A percentile compares a stretch with the other conserved stretches of the same genome.
These are phyloP conservation scores for Euthynnus affinis DNA, from an alignment of 2,797 vertebrate genomes.

Conservation along the genomic window DNA sequence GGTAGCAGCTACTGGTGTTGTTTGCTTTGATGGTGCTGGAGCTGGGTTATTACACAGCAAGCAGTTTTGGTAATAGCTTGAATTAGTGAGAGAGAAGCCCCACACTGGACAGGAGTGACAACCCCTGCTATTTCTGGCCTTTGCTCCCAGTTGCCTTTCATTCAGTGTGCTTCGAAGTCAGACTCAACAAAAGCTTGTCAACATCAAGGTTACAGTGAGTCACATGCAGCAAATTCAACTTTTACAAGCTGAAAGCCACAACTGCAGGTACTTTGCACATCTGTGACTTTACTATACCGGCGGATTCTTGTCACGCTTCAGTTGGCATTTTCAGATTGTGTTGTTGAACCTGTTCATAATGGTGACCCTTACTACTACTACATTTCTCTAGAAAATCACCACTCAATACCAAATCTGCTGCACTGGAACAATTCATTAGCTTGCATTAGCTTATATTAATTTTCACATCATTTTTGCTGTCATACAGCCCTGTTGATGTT, in stretches of 20 bases:
- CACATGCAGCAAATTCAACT: conserved; percentile 1
- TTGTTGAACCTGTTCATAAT: background rate
- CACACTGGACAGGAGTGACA: conserved; percentile 11
- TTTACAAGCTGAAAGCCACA: background rate
- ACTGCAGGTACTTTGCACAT: conserved; percentile 15
- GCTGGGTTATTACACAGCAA: conserved; percentile 27
- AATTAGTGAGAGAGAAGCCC: conserved; percentile 3
- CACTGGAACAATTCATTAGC: conserved; percentile 13
- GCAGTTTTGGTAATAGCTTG: conserved; percentile 22
- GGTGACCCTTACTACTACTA: background rate
- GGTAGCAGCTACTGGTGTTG: conserved; percentile 30
- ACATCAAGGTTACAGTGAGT: conserved; percentile 5
- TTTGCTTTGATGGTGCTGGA: conserved; percentile 35
- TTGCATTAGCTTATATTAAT: conserved; percentile 7
- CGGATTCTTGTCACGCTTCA: background rate
- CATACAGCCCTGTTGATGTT: conserved; percentile 9
- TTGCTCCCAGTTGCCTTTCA: conserved; percentile 31
- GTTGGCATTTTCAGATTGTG: conserved; percentile 18
- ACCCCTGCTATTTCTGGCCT: conserved; percentile 16
- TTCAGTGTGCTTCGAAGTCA: conserved; percentile 10
- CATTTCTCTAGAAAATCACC: background rate
- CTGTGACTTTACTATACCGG: conserved; percentile 21
- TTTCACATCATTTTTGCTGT: conserved; percentile 9
- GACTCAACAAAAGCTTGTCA: background rate
- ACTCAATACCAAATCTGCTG: background rate